Evolutionary conservation across 1,140 invertebrate species (phyloP).

Genomic region (Philotrypesis tridentata): DNA sequence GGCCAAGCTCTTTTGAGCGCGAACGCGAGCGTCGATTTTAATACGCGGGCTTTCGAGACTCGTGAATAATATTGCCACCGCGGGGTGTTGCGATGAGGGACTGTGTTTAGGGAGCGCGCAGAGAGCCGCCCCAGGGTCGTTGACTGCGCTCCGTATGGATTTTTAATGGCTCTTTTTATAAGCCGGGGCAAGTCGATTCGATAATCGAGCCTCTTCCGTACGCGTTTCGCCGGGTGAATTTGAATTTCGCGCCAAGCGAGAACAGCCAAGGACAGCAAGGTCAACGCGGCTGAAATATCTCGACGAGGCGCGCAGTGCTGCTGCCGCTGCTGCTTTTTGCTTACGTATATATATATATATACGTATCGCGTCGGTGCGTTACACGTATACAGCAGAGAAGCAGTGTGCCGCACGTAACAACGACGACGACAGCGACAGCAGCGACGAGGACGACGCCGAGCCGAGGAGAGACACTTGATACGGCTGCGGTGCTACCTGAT

Average conservation of each 20-base stretch:
- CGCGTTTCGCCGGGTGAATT: background rate
- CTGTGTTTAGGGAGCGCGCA: background rate
- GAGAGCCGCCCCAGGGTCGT: background rate
- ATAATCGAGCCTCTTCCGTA: background rate
- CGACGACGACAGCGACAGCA: too few species aligned
- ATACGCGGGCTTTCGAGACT: conserved; percentile 4
- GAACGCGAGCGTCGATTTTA: background rate
- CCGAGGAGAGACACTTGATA: conserved; percentile 19
- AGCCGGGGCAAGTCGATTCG: background rate
- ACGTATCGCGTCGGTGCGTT: background rate
- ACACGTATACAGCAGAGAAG: background rate
- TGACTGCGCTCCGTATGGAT: background rate
- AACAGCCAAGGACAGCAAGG: conserved; percentile 18
- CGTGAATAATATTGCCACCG: conserved; percentile 9
- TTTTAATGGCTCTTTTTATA: background rate
- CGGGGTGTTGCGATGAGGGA: background rate
- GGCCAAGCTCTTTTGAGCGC: conserved; percentile 60
- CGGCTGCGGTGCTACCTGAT: conserved; percentile 31
- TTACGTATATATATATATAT: too few species aligned
- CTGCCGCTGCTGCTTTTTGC: too few species aligned
- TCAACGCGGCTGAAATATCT: conserved; percentile 25
- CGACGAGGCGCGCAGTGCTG: too few species aligned
- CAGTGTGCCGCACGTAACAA: too few species aligned
- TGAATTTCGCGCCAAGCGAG: background rate
- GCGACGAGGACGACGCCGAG: too few species aligned